A percentile compares a stretch with the other conserved stretches of the same genome.
Conservation (phyloP, 2,888 invertebrate species). For the Orthosia incerta region DNA sequence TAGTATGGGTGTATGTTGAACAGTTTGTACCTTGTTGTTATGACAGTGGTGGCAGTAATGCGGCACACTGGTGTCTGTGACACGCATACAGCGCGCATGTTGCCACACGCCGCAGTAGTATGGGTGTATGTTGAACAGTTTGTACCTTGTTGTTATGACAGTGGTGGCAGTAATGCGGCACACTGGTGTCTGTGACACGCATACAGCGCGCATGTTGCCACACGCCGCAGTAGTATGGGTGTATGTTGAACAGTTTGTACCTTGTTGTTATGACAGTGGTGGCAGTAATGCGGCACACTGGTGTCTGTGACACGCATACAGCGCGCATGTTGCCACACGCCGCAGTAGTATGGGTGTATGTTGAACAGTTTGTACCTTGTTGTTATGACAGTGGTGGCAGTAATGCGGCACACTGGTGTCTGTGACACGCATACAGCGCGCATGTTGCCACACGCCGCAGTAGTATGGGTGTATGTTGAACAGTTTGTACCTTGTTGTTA, state of each 20-base stretch:
- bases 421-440: conserved; percentile 93
- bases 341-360: no score
- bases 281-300: conserved; percentile 93
- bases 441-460: conserved; percentile 95
- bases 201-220: conserved; percentile 96
- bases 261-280: conserved; percentile 47
- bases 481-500: conserved; percentile 34
- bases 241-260: no score
- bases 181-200: conserved; percentile 82
- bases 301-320: conserved; percentile 91
- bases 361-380: conserved; percentile 42
- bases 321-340: conserved; percentile 95
- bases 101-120: conserved; percentile 94
- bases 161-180: conserved; percentile 92
- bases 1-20: no score
- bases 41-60: conserved; percentile 91
- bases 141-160: conserved; percentile 44
- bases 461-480: no score
- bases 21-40: conserved; percentile 34
- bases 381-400: conserved; percentile 76
- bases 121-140: no score
- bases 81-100: conserved; percentile 96
- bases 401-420: conserved; percentile 92
- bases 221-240: no score
- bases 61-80: conserved; percentile 88